A percentile compares a stretch with the other conserved stretches of the same genome.
Evolutionary conservation across 2,888 invertebrate species (phyloP).

Genomic region (Pyrgus malvae): DNA sequence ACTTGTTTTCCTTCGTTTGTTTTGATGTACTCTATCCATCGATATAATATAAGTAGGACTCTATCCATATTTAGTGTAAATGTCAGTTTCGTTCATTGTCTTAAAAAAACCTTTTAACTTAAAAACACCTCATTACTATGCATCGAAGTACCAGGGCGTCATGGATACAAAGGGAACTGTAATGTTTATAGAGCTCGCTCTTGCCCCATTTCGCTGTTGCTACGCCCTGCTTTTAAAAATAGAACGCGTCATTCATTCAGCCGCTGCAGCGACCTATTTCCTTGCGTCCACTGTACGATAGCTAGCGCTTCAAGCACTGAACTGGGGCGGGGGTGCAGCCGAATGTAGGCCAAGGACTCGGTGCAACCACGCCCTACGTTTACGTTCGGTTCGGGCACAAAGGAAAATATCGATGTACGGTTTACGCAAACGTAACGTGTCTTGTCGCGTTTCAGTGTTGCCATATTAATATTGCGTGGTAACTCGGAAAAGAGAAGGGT

Average conservation of each 20-base stretch:
- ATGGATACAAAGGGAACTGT: slow-evolving; percentile 14
- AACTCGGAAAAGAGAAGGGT: background rate
- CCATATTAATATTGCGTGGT: background rate
- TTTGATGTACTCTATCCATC: no score
- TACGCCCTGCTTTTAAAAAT: slow-evolving; percentile 45
- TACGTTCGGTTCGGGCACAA: slow-evolving; percentile 13
- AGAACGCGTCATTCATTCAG: slow-evolving; percentile 36
- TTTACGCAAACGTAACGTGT: slow-evolving; percentile 25
- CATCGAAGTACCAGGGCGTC: slow-evolving; percentile 25
- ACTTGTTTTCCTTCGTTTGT: no score
- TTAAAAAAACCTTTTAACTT: no score
- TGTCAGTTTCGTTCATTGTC: no score
- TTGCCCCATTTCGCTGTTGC: slow-evolving; percentile 44
- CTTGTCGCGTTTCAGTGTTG: slow-evolving; percentile 12
- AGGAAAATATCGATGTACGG: slow-evolving; percentile 18
- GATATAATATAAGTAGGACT: no score
- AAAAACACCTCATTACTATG: slow-evolving; percentile 5
- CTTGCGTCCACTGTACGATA: slow-evolving; percentile 26
- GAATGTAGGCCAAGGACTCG: slow-evolving; percentile 38
- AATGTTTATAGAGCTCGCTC: slow-evolving; percentile 15
- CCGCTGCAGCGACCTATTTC: slow-evolving; percentile 39
- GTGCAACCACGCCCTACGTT: slow-evolving; percentile 38
- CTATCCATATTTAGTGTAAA: no score
- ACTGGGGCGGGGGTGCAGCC: slow-evolving; percentile 32
- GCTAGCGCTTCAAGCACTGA: slow-evolving; percentile 34